phyloP scores from a whole-genome alignment of 1,140 invertebrate genomes.

The Panulirus ornatus region DNA sequence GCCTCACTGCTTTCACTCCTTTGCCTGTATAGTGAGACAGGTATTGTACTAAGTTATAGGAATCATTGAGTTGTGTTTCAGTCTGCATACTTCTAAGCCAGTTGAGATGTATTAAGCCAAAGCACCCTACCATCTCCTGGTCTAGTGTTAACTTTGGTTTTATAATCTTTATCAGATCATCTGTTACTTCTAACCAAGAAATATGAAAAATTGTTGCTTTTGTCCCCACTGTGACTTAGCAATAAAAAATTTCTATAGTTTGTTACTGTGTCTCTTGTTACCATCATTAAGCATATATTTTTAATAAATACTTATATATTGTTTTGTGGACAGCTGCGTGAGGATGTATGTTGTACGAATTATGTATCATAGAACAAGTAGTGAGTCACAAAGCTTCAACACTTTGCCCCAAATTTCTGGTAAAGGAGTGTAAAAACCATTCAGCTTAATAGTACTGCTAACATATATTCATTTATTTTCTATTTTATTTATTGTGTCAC shows the following conservation, averaged over 20 bases:
- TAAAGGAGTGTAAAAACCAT: too few species aligned
- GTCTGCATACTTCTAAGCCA: background rate
- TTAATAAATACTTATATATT: background rate
- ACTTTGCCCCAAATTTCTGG: too few species aligned
- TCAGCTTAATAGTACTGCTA: too few species aligned
- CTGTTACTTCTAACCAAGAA: background rate
- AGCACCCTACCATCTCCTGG: background rate
- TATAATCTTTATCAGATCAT: background rate
- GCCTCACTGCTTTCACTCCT: background rate
- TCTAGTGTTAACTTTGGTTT: background rate
- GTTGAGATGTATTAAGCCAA: background rate
- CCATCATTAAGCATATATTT: background rate
- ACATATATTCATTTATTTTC: too few species aligned
- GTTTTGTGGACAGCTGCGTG: background rate
- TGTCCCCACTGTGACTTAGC: background rate
- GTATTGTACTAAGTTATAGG: too few species aligned
- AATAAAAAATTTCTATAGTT: background rate
- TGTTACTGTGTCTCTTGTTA: conserved; percentile 2
- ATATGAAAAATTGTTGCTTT: conserved; percentile 2
- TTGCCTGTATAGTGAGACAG: background rate
- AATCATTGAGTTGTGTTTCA: too few species aligned
- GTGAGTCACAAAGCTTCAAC: too few species aligned
- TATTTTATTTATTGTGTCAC: too few species aligned
- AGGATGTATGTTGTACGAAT: background rate
- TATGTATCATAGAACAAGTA: too few species aligned